Evolutionary conservation across 2,888 invertebrate genomes (phyloP), one percentile per base, ranked within the genome.

Genomic region (Leucoma salicis): DNA sequence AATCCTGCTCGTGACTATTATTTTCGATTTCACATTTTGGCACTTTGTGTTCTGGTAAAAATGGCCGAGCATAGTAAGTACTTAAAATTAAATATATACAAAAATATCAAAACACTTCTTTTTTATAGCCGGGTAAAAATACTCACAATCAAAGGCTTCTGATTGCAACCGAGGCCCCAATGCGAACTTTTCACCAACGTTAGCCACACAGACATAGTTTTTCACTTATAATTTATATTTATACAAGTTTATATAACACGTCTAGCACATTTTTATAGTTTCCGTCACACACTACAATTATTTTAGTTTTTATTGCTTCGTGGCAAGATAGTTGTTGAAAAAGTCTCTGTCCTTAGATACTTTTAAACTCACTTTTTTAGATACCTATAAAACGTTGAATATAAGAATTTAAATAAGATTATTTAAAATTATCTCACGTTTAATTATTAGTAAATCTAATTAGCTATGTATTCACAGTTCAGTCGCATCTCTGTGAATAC

Each of bases 151-250:
- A 81, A 39, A 38, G 86, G 80, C 63, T 81, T 83, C 21, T 77
- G 74, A 27, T 88, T 73, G 68, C 84, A 91, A 53, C 60, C 74
- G 38, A 83, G 81, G 54, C 87, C 77, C 91, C 91, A 85, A 40
- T 82, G 79, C 21, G 85, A 82, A 56, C 80, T 82, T 55, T 91
- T 92, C 57, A 91, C 84, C 24, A 92, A 82, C 16, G 91, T 91
- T 52, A 92, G 78, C 92, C 92, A 92, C 67, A 92, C 85, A 54
- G 92, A 92, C 92, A 92, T 92, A 74, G 56, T 49, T 27, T 33
- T 14, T 14, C 46, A 43, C 31, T 45, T 29, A 42, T n/a, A n/a
- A n/a, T 21, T 10, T 18, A 37, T 31, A 24, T 13, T 45, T 35
- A 35, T 33, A 11, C 11, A 13, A 24, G 11, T 39, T 18, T 24